Evolutionary conservation across 92 coral and sea anemone genomes (phyloP), one percentile per base, ranked within the genome.

Genomic region (Palythoa caribaeorum): DNA sequence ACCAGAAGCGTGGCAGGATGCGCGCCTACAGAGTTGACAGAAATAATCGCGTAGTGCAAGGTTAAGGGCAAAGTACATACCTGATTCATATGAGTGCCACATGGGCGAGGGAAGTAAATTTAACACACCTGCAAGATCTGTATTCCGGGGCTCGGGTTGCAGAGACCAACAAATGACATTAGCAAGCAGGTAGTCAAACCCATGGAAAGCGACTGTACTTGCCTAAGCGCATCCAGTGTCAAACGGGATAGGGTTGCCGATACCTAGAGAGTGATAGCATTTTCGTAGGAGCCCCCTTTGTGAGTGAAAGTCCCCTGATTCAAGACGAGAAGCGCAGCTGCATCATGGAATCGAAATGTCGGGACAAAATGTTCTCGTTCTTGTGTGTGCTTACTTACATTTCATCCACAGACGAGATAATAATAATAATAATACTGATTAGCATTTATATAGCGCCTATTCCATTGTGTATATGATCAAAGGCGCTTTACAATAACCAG

Each of bases 121-220:
- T 54, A 54, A 54, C 60, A 54, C 60, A 54, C 60, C 60, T 54
- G 60, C 60, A 54, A 54, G 60, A 54, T 54, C 60, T 54, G 60
- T 54, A 54, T 54, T 54, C 60, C 60, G 60, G 60, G 60, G 60
- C 60, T 54, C 60, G 60, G 60, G 60, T 54, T 54, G 60, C 60
- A 54, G 60, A 54, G 60, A 54, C 60, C 60, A 54, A 54, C 60
- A 54, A 54, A 54, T 54, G 60, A 54, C 60, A 54, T 54, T 54
- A 54, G 60, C 60, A 54, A 54, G 60, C 60, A 54, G 60, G 60
- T 54, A 54, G 60, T 54, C 60, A 54, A 54, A 54, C 60, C 60
- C 60, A 54, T 54, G 60, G 60, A 54, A 54, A 54, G 60, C 60
- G 60, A 54, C 60, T 54, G 60, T 54, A 54, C 60, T 54, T 54